Percentiles rank a stretch among this genome's conserved stretches.
Conservation (phyloP, 1,140 invertebrate species). For the Adelges cooleyi region DNA sequence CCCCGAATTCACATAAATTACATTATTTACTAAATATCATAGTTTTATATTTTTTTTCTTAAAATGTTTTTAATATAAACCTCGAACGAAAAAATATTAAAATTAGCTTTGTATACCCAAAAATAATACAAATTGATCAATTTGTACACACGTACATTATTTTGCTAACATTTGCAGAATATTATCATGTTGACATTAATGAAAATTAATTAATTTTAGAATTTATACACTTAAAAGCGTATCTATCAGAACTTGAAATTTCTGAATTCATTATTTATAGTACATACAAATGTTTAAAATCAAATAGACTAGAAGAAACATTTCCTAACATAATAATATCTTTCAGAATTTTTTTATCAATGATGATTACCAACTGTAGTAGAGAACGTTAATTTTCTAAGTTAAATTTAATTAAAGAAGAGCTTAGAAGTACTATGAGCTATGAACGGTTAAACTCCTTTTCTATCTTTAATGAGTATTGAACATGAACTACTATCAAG, state of each 20-base stretch:
- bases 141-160: too few relatives aligned
- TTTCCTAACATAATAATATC: too few relatives aligned
- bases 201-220: neutral
- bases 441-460: neutral
- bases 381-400: neutral
- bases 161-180: neutral
- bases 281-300: conserved; percentile 3
- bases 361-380: neutral
- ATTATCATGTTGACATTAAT: neutral
- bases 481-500: too few relatives aligned
- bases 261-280: neutral
- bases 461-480: neutral
- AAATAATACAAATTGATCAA: too few relatives aligned
- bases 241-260: neutral
- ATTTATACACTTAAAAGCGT: neutral
- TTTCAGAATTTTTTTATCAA: neutral
- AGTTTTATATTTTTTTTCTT: too few relatives aligned
- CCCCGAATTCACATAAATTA: too few relatives aligned
- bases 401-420: too few relatives aligned
- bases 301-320: neutral
- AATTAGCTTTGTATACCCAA: too few relatives aligned
- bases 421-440: neutral
- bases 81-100: too few relatives aligned
- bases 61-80: too few relatives aligned
- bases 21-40: too few relatives aligned